phyloP scores from a whole-genome alignment of 2,888 invertebrate genomes.

The Drosophila formosana region DNA sequence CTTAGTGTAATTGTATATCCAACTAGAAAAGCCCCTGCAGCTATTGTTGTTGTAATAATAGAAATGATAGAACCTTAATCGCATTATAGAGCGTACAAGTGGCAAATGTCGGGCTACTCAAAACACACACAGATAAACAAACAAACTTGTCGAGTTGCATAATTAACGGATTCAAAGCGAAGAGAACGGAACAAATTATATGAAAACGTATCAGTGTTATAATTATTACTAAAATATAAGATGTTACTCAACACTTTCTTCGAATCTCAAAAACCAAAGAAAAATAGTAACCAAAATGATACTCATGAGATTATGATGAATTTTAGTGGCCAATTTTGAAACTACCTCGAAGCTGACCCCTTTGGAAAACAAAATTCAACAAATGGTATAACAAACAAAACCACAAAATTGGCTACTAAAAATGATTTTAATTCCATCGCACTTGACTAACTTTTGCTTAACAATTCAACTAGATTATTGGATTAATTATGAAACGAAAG shows the following conservation, averaged over 20 bases:
- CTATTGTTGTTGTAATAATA: conserved; percentile 60
- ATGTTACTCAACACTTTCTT: conserved; percentile 31
- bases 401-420: conserved; percentile 34
- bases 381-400: conserved; percentile 13
- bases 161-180: conserved; percentile 49
- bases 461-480: conserved; percentile 1
- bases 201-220: conserved; percentile 21
- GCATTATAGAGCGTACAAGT: conserved; percentile 12
- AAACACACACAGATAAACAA: conserved; percentile 14
- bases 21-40: conserved; percentile 68
- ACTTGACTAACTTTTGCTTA: conserved; percentile 8
- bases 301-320: conserved; percentile 31
- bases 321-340: conserved; percentile 57
- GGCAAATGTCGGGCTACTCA: conserved; percentile 70
- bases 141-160: conserved; percentile 67
- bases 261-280: conserved; percentile 28
- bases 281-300: conserved; percentile 68
- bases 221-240: conserved; percentile 8
- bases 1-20: conserved; percentile 33
- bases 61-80: conserved; percentile 5
- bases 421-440: not conserved
- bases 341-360: conserved; percentile 38
- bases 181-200: conserved; percentile 4
- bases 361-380: not conserved
- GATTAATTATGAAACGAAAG: conserved; percentile 27